Conservation (phyloP, 2,113 vertebrate species). For the Tonatia bakeri region DNA sequence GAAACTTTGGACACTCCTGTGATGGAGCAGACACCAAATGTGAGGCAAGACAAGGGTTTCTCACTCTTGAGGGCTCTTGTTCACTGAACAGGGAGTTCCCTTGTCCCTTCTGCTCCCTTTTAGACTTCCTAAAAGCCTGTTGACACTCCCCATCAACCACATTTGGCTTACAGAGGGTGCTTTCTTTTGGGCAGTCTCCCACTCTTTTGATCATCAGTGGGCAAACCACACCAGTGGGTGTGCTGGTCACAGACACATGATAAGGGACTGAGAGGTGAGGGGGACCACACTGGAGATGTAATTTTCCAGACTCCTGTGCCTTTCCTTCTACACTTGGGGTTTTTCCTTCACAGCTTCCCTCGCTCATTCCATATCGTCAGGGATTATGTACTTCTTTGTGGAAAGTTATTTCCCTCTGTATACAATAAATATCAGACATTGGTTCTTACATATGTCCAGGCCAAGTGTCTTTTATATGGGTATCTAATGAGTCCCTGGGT, state of each 20-base stretch:
- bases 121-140: neutral
- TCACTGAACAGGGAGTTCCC: constrained; percentile 44
- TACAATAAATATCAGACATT: neutral
- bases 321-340: neutral
- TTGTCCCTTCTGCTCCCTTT: neutral
- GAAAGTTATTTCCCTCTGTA: neutral
- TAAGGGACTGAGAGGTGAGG: neutral
- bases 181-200: constrained; percentile 24
- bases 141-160: neutral
- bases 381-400: neutral
- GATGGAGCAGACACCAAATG: constrained; percentile 16
- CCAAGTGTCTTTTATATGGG: neutral
- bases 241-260: constrained; percentile 45
- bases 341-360: neutral
- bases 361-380: neutral
- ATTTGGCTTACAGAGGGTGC: neutral
- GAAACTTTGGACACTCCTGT: too few species aligned
- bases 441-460: neutral
- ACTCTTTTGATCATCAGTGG: constrained; percentile 8
- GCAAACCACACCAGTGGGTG: neutral
- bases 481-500: constrained; percentile 29
- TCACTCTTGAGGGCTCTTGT: constrained; percentile 38
- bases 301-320: neutral
- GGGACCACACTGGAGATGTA: neutral
- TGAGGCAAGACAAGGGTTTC: constrained; percentile 47